Conservation (phyloP, 2,113 vertebrate species). For the Merops nubicus region DNA sequence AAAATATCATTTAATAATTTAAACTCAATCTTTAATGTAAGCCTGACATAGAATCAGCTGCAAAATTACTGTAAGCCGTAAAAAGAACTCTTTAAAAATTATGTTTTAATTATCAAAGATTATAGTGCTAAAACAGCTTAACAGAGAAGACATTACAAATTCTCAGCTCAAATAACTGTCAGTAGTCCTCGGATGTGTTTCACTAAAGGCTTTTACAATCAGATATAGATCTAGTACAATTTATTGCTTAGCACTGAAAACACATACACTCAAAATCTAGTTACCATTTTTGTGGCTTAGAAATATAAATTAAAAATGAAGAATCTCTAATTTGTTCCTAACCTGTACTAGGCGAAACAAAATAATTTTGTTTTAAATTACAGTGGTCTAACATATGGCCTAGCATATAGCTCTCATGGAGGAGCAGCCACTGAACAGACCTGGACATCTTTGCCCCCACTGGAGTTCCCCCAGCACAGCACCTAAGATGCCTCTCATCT, state of each 20-base stretch:
- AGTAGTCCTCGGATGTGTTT: neutral
- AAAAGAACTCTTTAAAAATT: slow-evolving; percentile 4
- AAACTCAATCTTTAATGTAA: neutral
- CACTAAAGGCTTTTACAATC: slow-evolving; percentile 1
- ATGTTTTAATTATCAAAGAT: slow-evolving; percentile 37
- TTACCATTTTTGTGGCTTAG: neutral
- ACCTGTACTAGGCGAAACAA: neutral
- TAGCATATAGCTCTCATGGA: neutral
- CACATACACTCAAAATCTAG: neutral
- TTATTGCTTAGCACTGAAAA: neutral
- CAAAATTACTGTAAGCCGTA: neutral
- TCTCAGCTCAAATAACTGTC: neutral
- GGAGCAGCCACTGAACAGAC: neutral
- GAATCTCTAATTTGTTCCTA: neutral
- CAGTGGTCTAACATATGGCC: neutral
- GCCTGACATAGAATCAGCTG: neutral
- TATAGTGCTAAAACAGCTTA: slow-evolving; percentile 18
- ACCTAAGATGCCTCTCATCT: neutral
- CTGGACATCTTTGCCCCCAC: neutral
- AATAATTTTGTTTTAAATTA: neutral
- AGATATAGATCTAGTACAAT: neutral
- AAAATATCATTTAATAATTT: slow-evolving; percentile 53
- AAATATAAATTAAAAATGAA: neutral
- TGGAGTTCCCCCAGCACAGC: neutral
- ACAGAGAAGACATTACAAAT: slow-evolving; percentile 19